Conservation (phyloP, 2,888 invertebrate species). For the Eupeodes latifasciatus region DNA sequence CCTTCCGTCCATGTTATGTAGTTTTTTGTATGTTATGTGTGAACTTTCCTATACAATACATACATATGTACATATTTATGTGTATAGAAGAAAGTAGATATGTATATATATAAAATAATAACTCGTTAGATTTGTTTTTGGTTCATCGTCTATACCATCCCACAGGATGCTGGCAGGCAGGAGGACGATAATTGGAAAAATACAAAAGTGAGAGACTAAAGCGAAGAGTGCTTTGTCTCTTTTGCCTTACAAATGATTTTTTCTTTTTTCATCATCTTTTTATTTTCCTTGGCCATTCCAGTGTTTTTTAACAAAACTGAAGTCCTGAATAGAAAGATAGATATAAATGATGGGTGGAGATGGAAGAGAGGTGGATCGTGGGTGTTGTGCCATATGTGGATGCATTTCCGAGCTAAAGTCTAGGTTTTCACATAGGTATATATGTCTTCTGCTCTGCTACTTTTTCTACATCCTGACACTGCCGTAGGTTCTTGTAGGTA, state of each 20-base stretch:
- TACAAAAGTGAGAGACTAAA: constrained; percentile 75
- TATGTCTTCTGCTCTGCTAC: constrained; percentile 4
- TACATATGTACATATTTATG: not conserved
- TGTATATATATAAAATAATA: constrained; percentile 17
- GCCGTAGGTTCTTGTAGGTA: too few species aligned
- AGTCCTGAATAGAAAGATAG: not conserved
- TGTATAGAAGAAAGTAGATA: not conserved
- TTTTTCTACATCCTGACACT: constrained; percentile 52
- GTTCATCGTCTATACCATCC: constrained; percentile 57
- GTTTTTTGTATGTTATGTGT: not conserved
- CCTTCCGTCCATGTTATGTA: constrained; percentile 35
- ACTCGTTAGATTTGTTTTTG: constrained; percentile 63
- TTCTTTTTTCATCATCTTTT: not conserved
- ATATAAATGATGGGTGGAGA: not conserved
- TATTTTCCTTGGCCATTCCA: constrained; percentile 17
- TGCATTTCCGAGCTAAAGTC: constrained; percentile 59
- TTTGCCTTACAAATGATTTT: constrained; percentile 69
- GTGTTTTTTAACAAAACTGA: constrained; percentile 1
- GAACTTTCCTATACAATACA: not conserved
- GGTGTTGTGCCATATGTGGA: constrained; percentile 66
- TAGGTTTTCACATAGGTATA: not conserved
- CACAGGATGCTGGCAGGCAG: constrained; percentile 58
- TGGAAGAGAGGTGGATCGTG: constrained; percentile 33
- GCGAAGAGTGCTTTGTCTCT: constrained; percentile 69
- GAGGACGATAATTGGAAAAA: constrained; percentile 75